Conservation (phyloP, 2,113 vertebrate genomes). For the Anolis sagrei region DNA sequence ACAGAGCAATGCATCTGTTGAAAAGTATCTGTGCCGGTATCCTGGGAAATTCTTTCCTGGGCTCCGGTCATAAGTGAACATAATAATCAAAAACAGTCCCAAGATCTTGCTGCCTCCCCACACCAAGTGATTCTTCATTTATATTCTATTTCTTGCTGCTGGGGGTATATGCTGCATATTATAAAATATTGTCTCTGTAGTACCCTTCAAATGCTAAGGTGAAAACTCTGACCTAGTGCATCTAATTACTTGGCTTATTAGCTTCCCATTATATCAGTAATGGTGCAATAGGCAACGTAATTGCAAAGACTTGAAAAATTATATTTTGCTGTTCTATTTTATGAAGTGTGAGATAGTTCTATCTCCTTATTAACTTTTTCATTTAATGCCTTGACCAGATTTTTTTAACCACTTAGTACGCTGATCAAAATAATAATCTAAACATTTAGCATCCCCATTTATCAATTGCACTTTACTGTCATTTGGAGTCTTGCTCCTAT, state of each 20-base stretch:
- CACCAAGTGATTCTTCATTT: not conserved
- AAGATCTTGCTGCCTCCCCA: slow-evolving; percentile 34
- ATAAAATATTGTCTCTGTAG: slow-evolving; percentile 64
- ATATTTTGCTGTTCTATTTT: slow-evolving; percentile 70
- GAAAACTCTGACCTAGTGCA: slow-evolving; percentile 77
- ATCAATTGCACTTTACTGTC: slow-evolving; percentile 28
- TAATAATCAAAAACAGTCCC: slow-evolving; percentile 40
- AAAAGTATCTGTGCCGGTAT: not conserved
- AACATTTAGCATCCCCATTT: slow-evolving; percentile 40
- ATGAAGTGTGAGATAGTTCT: slow-evolving; percentile 63
- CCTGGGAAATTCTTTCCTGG: slow-evolving; percentile 42
- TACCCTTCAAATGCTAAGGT: slow-evolving; percentile 75
- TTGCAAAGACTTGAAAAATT: slow-evolving; percentile 78
- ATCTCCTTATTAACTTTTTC: slow-evolving; percentile 60
- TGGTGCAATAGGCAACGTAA: slow-evolving; percentile 73
- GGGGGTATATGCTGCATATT: slow-evolving; percentile 66
- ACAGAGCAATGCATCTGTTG: not conserved
- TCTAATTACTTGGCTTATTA: slow-evolving; percentile 83
- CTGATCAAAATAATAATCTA: slow-evolving; percentile 65
- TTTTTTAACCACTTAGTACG: slow-evolving; percentile 61
- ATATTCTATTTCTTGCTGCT: not conserved
- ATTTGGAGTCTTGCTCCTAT: not conserved
- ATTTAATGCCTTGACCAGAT: slow-evolving; percentile 55
- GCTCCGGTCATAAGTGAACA: slow-evolving; percentile 43
- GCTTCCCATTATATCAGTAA: slow-evolving; percentile 77